Evolutionary conservation across 2,888 invertebrate genomes (phyloP), one percentile per base, ranked within the genome.

Genomic region (Cephus runcator): DNA sequence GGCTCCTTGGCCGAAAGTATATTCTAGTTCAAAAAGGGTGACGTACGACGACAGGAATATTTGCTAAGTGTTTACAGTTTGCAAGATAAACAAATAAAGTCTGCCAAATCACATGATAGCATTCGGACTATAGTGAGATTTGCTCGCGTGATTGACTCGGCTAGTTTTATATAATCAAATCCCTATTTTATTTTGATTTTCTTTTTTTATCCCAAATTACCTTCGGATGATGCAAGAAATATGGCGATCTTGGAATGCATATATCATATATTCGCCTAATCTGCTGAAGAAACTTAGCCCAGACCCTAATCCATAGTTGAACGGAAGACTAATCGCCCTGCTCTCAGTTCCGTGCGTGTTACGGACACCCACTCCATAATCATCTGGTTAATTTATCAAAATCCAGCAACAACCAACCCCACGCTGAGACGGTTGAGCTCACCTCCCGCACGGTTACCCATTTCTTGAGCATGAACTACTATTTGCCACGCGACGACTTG

Each of bases 371-470:
- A 34, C 74, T 34, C 35, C 23, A 34, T 74, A 35, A 74, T 74
- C 34, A 23, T 34, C 74, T 34, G 35, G 35, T 34, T 74, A 74
- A 74, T 74, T 74, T 74, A 74, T 74, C 74, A 74, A 74, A 74
- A 35, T 74, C 74, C 11, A 34, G 30, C 71, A 34, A 71, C 31
- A 71, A 74, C 74, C 74, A 71, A 71, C 71, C 71, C 71, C 71
- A 34, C 71, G 6, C 71, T 34, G 71, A 71, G 71, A 71, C 71
- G 33, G 71, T 71, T 12, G 71, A 9, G 23, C 23, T 56, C 56
- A 56, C 71, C 71, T 71, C 71, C 33, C 71, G 71, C 71, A 34
- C 15, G 31, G 33, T 71, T 71, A 71, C 31, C 33, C 71, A 71
- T 31, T 34, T 34, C 71, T 71, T 34, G 9, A 15, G 56, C 23